Percentiles rank a stretch among this genome's conserved stretches.
Evolutionary conservation across 1,140 invertebrate genomes (phyloP).

Genomic region (Trichogramma pretiosum): DNA sequence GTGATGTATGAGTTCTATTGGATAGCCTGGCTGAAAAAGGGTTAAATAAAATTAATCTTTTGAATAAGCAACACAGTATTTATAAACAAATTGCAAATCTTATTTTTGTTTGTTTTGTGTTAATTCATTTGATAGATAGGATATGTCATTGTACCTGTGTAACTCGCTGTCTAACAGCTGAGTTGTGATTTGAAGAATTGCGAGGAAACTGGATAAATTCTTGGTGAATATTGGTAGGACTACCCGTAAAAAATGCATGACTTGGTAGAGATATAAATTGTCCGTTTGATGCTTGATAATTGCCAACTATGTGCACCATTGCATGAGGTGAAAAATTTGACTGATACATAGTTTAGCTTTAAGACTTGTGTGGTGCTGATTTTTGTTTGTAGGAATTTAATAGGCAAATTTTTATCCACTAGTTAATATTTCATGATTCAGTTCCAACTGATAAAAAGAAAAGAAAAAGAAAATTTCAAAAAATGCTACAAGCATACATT

Average conservation of each 20-base stretch:
- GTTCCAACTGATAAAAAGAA: constrained; percentile 12
- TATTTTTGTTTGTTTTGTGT: background rate
- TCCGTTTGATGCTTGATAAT: constrained; percentile 35
- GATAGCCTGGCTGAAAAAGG: no score
- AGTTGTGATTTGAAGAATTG: constrained; percentile 27
- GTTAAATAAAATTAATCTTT: no score
- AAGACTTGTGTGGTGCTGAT: background rate
- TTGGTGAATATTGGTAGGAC: constrained; percentile 28
- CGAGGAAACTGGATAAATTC: constrained; percentile 30
- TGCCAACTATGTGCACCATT: constrained; percentile 39
- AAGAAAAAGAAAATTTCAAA: constrained; percentile 8
- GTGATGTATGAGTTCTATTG: constrained; percentile 33
- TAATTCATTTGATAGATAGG: no score
- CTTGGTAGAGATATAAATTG: constrained; percentile 29
- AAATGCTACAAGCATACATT: background rate
- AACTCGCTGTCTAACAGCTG: constrained; percentile 29
- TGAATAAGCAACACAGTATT: constrained; percentile 21
- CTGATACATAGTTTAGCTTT: constrained; percentile 40
- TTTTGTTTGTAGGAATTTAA: constrained; percentile 4
- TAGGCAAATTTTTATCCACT: constrained; percentile 4
- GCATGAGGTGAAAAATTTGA: constrained; percentile 35
- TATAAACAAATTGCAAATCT: background rate
- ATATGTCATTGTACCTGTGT: constrained; percentile 33
- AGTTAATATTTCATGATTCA: constrained; percentile 1
- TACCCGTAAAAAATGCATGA: constrained; percentile 29